Evolutionary conservation across 2,888 invertebrate genomes (phyloP), one percentile per base, ranked within the genome.

Genomic region (Rhyacophila evoluta): DNA sequence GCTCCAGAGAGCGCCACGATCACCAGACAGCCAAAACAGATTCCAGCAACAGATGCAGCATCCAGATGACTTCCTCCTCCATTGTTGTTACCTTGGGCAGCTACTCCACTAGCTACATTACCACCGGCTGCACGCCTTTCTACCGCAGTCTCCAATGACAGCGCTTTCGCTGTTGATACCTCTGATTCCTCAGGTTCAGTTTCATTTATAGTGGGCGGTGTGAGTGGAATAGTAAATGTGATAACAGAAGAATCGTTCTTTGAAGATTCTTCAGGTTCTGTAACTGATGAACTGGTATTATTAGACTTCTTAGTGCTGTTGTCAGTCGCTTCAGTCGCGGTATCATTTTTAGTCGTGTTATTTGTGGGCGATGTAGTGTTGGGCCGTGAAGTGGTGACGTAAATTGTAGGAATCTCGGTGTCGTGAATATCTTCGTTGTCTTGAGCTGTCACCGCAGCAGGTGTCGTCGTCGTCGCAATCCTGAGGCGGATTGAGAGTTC

Each of bases 11-110:
- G 86, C 4, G 92, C 93, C 67, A 92, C 91, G 78, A 93, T 85
- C 55, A 92, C 91, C 81, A 94, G 87, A 81, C 93, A 92, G 68
- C 92, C 93, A 83, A 94, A 91, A 36, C 93, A 92, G 83, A 94
- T 93, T 11, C 93, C 93, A 25, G 93, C 92, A 82, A 94, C 93
- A 55, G 90, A 90, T 5, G 92, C 91, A 36, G 91, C 91, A 83
- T 92, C 92, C 87, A 92, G 87, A 55, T 10, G 55, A 10, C 19
- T 19, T 25, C 55, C 55, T 0, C 88, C 88, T 0, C 86, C 85
- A 0, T 69, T 72, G 11, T 70, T 72, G 11, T 11, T 12, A 15
- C 38, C 37, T 0, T 15, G 28, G 25, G 79, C 27, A 12, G 70
- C 37, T 2, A 68, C 72, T 15, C 71, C 68, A 11, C 69, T 72